Evolutionary conservation across 1,140 invertebrate species (phyloP).

Genomic region (Pseudomyrmex gracilis): DNA sequence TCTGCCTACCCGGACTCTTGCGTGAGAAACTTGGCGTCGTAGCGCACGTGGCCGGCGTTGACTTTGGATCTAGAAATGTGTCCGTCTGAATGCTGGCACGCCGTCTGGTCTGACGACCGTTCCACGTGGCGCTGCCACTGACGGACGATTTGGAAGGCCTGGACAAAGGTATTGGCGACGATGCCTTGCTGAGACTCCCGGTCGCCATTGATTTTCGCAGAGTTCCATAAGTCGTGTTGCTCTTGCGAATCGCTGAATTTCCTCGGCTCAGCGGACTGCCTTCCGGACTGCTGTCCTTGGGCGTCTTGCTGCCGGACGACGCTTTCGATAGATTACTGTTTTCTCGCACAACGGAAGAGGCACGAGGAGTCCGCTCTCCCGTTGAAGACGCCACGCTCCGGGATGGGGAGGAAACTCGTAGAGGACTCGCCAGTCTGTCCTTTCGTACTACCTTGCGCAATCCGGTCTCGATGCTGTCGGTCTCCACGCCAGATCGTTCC

Average conservation of each 20-base stretch:
- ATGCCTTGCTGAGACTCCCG: slow-evolving; percentile 83
- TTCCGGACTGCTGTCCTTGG: slow-evolving; percentile 81
- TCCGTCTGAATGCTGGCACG: slow-evolving; percentile 88
- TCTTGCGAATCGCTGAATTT: slow-evolving; percentile 57
- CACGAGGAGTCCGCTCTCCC: slow-evolving; percentile 81
- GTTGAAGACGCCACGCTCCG: slow-evolving; percentile 82
- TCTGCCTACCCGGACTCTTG: slow-evolving; percentile 88
- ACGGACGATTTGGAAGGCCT: slow-evolving; percentile 61
- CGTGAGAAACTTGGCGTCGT: slow-evolving; percentile 86
- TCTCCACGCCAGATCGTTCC: slow-evolving; percentile 87
- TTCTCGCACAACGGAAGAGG: slow-evolving; percentile 85
- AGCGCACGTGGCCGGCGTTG: slow-evolving; percentile 75
- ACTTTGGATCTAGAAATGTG: slow-evolving; percentile 87
- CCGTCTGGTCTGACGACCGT: slow-evolving; percentile 87
- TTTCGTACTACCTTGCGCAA: slow-evolving; percentile 85
- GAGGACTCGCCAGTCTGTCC: slow-evolving; percentile 84
- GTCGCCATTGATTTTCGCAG: slow-evolving; percentile 81
- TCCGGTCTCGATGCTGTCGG: slow-evolving; percentile 89
- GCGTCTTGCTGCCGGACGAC: slow-evolving; percentile 78
- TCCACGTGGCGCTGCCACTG: slow-evolving; percentile 89
- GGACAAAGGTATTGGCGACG: slow-evolving; percentile 68
- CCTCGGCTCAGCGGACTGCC: slow-evolving; percentile 80
- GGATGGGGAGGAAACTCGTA: slow-evolving; percentile 85
- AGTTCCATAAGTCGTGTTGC: slow-evolving; percentile 53
- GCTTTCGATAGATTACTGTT: slow-evolving; percentile 86